Conservation (phyloP, 2,888 invertebrate species). For the Poecilobothrus nobilitatus region DNA sequence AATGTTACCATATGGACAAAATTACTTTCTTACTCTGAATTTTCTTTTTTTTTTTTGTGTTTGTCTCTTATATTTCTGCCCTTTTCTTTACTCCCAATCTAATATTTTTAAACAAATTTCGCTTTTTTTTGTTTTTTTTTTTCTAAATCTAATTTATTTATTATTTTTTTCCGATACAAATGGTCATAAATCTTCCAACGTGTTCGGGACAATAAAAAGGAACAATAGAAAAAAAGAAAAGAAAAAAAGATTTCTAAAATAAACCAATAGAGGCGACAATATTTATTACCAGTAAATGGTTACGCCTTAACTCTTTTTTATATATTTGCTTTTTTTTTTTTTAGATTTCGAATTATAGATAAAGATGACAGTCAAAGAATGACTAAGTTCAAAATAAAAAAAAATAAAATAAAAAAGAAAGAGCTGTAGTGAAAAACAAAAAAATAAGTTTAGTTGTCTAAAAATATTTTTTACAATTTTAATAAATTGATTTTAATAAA, state of each 20-base stretch:
- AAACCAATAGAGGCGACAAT: neutral
- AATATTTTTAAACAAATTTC: neutral
- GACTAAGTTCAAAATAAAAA: neutral
- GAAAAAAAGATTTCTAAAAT: neutral
- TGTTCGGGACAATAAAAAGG: neutral
- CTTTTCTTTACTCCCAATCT: no score
- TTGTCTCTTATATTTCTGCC: no score
- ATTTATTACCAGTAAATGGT: neutral
- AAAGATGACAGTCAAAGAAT: neutral
- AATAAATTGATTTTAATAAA: no score
- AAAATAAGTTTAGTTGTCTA: no score
- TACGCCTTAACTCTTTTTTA: slow-evolving; percentile 3
- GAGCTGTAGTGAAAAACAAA: no score
- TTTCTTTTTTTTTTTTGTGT: no score
- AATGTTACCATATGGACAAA: no score
- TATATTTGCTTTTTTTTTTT: neutral
- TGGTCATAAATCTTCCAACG: neutral
- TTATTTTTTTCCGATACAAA: neutral
- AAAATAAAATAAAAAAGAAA: neutral
- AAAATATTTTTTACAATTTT: no score
- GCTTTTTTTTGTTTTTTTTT: neutral
- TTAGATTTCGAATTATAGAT: neutral
- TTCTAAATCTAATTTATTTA: no score
- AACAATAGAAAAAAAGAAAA: no score
- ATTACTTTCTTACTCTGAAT: no score